Percentiles rank a stretch among this genome's conserved stretches.
Conservation (phyloP, 1,140 invertebrate species). For the Bombus ignitus region DNA sequence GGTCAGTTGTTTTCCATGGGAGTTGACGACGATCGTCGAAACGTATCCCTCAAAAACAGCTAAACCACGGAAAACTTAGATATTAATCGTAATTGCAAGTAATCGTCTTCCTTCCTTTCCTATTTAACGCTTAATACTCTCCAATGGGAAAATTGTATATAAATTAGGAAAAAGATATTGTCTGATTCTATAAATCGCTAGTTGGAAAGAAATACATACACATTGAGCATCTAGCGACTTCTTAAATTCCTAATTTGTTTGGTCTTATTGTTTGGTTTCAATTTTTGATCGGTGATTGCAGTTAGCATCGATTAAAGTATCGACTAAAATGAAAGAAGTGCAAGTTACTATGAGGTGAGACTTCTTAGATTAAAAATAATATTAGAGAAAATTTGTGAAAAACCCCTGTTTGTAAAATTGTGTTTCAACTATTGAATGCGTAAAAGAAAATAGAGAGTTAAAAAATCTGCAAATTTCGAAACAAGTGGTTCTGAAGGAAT, state of each 20-base stretch:
- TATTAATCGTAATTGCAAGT: not conserved
- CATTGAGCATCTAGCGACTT: no score
- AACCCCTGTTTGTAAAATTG: not conserved
- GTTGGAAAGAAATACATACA: no score
- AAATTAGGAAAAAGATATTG: conserved; percentile 17
- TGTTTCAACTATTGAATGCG: not conserved
- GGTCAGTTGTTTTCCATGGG: conserved; percentile 11
- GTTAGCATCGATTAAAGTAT: no score
- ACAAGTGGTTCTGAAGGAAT: no score
- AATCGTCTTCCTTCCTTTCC: not conserved
- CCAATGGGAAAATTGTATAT: not conserved
- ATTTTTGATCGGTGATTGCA: no score
- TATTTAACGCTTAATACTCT: not conserved
- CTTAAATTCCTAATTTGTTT: no score
- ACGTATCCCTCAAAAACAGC: conserved; percentile 22
- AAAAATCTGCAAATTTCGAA: not conserved
- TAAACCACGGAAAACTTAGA: conserved; percentile 21
- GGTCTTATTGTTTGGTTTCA: no score
- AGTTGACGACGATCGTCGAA: conserved; percentile 43
- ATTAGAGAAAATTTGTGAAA: not conserved
- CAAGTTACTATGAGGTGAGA: no score
- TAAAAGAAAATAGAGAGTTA: not conserved
- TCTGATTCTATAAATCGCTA: not conserved
- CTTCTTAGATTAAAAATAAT: no score
- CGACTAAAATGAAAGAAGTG: no score